Base-by-base conservation (phyloP, 2,113 vertebrate genomes). In the Procavia capensis region DNA sequence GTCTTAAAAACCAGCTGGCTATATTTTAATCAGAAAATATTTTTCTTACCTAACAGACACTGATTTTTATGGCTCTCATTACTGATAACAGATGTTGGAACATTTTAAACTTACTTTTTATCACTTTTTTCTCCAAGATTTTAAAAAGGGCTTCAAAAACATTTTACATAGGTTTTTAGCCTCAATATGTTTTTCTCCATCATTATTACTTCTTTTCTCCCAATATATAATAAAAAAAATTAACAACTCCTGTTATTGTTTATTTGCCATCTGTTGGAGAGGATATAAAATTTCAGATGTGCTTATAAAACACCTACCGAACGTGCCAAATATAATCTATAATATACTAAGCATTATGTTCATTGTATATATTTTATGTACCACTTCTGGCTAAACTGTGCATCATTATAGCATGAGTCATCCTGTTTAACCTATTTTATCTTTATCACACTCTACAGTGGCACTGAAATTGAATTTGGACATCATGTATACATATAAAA, bases 231-330 rank as follows among this genome's bases (percentile, higher is more conserved):
- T 97, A 91, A 95, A 97, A 95, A 94, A 95, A 93, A 97, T 95
- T 96, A 97, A 96, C 78, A 97, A 74, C 64, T 96, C 81, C 93
- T 94, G 41, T 96, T 97, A 85, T 91, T 95, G 84, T 97, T 98
- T 97, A 97, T 96, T 95, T 95, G 89, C 97, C 96, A 96, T 97
- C 97, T 97, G 97, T 84, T 96, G 83, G 59, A 96, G 47, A 92
- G 78, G 45, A 96, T 94, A 93, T 93, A 97, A 97, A 97, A 96
- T 95, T 97, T 96, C 93, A 94, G 78, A 97, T 96, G 94, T 70
- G 66, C 94, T 97, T 98, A 94, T 95, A 97, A 97, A 97, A 94
- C 93, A 97, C 82, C 95, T 85, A 92, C 80, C 45, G 24, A 96
- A 95, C 96, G 90, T 90, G 93, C 72, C 91, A 95, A 97, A 96